A percentile compares a stretch with the other conserved stretches of the same genome.
Conservation (phyloP, 2,888 invertebrate genomes). For the Dryomyza anilis region DNA sequence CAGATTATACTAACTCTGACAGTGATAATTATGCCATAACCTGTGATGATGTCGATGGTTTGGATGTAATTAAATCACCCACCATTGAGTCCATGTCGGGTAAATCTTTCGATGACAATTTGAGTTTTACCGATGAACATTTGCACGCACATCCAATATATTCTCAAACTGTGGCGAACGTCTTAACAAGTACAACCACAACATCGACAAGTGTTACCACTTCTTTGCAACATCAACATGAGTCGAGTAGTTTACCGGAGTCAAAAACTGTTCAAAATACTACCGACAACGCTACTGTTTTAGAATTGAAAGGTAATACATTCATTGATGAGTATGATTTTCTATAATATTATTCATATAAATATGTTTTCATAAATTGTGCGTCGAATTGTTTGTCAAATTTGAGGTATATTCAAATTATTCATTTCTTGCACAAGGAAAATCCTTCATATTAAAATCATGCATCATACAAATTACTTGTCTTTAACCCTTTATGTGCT, state of each 20-base stretch:
- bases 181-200: slow-evolving; percentile 37
- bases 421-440: too few relatives aligned
- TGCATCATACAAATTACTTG: too few relatives aligned
- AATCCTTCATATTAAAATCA: too few relatives aligned
- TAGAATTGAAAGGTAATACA: background rate
- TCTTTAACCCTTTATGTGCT: too few relatives aligned
- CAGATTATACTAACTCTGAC: slow-evolving; percentile 50
- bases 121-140: slow-evolving; percentile 57
- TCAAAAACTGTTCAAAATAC: background rate
- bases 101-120: slow-evolving; percentile 60
- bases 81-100: slow-evolving; percentile 61
- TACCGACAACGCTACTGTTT: background rate
- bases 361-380: too few relatives aligned
- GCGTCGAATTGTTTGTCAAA: too few relatives aligned
- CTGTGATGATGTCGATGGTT: slow-evolving; percentile 57
- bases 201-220: slow-evolving; percentile 31
- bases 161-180: background rate
- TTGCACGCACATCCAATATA: slow-evolving; percentile 24
- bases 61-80: slow-evolving; percentile 59
- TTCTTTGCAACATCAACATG: slow-evolving; percentile 33
- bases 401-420: too few relatives aligned
- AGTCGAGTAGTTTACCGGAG: background rate
- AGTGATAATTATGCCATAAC: slow-evolving; percentile 61
- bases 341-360: too few relatives aligned
- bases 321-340: slow-evolving; percentile 4